These are phyloP conservation scores for Willowsia nigromaculata DNA, from an alignment of 2,888 invertebrate species.

Conservation along the genomic window DNA sequence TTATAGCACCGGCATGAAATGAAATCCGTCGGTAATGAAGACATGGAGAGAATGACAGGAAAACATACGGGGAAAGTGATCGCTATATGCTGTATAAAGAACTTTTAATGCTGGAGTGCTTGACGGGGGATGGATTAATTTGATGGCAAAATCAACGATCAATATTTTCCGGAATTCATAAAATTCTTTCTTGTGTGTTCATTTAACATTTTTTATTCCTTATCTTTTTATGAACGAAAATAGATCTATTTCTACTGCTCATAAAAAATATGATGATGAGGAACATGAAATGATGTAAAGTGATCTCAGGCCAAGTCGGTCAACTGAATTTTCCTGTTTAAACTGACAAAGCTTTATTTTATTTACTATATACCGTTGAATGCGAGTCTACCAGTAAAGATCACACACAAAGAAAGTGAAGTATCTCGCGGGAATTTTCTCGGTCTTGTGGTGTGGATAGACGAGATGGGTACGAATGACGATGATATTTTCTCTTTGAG, in stretches of 20 bases:
- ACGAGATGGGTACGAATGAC: conserved; percentile 74
- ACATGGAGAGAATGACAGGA: neutral
- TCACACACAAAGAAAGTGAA: conserved; percentile 8
- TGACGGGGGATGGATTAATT: neutral
- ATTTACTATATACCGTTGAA: too few species aligned
- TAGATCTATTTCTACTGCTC: too few species aligned
- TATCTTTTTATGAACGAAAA: neutral
- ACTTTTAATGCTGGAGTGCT: conserved; percentile 16
- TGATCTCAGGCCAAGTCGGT: neutral
- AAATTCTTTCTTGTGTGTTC: neutral
- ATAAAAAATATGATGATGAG: neutral
- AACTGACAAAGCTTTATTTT: too few species aligned
- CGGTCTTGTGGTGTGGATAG: conserved; percentile 74
- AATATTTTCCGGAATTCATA: neutral
- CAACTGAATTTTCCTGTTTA: neutral
- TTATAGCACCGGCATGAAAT: neutral
- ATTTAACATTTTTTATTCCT: neutral
- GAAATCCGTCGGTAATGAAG: conserved; percentile 17
- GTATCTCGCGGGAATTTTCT: conserved; percentile 56
- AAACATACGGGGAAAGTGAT: neutral
- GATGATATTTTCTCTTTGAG: conserved; percentile 74
- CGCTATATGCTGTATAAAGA: conserved; percentile 9
- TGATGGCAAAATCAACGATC: conserved; percentile 3
- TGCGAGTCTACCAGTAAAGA: too few species aligned
- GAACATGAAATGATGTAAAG: neutral